These are phyloP conservation scores for Pseudois nayaur DNA, from an alignment of 2,113 vertebrate genomes.

Conservation along the genomic window DNA sequence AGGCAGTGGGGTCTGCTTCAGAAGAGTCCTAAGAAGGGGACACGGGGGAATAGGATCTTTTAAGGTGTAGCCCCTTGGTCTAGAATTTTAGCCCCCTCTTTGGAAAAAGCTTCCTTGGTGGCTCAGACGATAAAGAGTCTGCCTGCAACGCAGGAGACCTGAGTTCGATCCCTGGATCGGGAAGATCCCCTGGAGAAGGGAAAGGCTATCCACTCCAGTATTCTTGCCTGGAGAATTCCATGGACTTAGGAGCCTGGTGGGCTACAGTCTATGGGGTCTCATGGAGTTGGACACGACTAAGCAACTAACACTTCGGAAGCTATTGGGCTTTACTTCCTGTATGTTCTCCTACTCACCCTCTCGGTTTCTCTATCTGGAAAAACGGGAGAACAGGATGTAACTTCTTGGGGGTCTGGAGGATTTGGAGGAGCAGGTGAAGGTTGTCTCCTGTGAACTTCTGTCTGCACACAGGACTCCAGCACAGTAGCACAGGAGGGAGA, in stretches of 20 bases:
- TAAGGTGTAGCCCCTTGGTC: background rate
- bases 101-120: background rate
- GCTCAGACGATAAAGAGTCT: fast-evolving
- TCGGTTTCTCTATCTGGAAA: slow-evolving; percentile 1
- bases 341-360: background rate
- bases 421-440: background rate
- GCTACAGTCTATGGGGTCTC: background rate
- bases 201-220: background rate
- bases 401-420: background rate
- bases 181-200: background rate
- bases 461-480: background rate
- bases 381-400: background rate
- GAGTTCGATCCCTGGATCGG: background rate
- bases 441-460: background rate
- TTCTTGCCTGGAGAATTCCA: background rate
- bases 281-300: fast-evolving
- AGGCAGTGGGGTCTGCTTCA: background rate
- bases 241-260: background rate
- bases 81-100: background rate
- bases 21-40: fast-evolving
- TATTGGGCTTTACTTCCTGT: background rate
- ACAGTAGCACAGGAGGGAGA: background rate
- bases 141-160: background rate
- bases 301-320: background rate
- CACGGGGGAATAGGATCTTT: background rate